Evolutionary conservation across 1,140 invertebrate genomes (phyloP).

Genomic region (Laodelphax striatellus): DNA sequence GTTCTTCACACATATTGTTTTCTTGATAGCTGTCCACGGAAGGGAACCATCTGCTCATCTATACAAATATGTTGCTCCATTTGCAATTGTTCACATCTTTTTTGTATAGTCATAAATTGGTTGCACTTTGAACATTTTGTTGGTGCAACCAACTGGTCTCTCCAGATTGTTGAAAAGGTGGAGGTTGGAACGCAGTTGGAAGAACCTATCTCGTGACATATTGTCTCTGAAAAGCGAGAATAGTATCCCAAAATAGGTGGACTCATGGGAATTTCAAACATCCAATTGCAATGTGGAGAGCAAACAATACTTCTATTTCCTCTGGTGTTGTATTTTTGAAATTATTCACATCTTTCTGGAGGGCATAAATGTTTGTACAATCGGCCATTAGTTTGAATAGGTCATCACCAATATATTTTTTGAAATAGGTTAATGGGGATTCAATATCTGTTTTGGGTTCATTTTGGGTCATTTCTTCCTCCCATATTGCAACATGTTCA

Average conservation of each 20-base stretch:
- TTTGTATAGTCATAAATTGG: conserved; percentile 24
- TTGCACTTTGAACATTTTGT: conserved; percentile 27
- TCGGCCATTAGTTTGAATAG: not conserved
- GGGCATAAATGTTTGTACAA: not conserved
- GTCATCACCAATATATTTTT: no score
- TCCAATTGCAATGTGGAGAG: conserved; percentile 2
- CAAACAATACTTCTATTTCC: conserved; percentile 3
- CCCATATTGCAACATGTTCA: no score
- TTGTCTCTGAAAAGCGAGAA: not conserved
- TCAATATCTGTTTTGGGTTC: no score
- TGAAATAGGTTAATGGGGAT: no score
- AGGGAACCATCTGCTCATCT: conserved; percentile 27
- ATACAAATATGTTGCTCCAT: conserved; percentile 20
- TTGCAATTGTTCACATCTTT: conserved; percentile 21
- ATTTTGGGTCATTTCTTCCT: no score
- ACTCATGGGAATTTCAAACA: conserved; percentile 2
- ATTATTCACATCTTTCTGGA: not conserved
- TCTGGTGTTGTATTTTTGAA: not conserved
- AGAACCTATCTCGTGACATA: conserved; percentile 20
- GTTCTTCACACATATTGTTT: conserved; percentile 23
- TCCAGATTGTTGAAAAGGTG: conserved; percentile 24
- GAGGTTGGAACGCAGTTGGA: conserved; percentile 20
- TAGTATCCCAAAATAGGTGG: conserved; percentile 5
- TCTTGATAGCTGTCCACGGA: conserved; percentile 20
- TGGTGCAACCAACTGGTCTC: conserved; percentile 10